phyloP scores from a whole-genome alignment of 2,113 vertebrate species.

The Cinclus cinclus region DNA sequence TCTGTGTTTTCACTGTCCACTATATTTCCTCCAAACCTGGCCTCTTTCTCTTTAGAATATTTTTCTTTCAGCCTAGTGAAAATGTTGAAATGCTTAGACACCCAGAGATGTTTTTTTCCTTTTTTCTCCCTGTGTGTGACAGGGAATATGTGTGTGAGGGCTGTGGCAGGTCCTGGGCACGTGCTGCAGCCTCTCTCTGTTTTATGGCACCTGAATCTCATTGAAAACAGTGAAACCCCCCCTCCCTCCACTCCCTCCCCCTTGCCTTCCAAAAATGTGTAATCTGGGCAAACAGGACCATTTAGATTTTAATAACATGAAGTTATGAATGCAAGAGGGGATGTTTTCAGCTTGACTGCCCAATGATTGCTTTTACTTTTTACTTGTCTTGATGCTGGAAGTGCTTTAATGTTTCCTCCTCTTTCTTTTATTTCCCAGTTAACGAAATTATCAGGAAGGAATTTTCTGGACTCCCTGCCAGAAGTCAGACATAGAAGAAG shows the following conservation, averaged over 20 bases:
- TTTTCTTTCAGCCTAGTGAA: background rate
- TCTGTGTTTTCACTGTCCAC: background rate
- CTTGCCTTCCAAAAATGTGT: background rate
- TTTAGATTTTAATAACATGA: background rate
- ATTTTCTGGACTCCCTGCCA: conserved; percentile 90
- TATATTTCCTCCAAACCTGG: background rate
- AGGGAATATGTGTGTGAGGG: background rate
- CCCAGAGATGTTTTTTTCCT: background rate
- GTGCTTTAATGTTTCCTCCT: conserved; percentile 15
- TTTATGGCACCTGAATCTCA: background rate
- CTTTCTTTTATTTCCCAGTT: conserved; percentile 80
- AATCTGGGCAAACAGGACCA: background rate
- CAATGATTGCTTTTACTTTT: background rate
- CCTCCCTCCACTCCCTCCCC: background rate
- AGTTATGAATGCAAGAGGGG: background rate
- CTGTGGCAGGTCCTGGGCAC: background rate
- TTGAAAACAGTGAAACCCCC: background rate
- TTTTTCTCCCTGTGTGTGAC: background rate
- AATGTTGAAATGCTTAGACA: background rate
- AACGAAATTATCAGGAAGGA: conserved; percentile 99
- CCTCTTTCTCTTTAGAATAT: background rate
- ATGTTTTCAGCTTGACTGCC: background rate
- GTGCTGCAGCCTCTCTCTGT: background rate
- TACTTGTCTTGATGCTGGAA: background rate
- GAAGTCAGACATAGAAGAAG: conserved; percentile 88